phyloP scores from a whole-genome alignment of 2,888 invertebrate species.

The Pemphredon lugubris region DNA sequence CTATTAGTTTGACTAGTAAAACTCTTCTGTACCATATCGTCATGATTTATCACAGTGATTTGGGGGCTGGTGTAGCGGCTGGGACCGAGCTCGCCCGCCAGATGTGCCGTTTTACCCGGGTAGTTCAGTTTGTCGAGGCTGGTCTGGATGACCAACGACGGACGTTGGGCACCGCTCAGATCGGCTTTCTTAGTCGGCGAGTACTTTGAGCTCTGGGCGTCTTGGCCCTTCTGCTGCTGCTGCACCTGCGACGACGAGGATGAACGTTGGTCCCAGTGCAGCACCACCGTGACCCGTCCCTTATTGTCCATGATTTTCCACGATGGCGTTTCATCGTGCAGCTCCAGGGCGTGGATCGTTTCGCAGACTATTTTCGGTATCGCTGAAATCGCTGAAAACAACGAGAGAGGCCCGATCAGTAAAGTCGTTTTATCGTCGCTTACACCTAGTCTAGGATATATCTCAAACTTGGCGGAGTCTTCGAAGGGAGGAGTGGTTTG shows the following conservation, averaged over 20 bases:
- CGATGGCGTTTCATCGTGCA: conserved; percentile 98
- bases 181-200: conserved; percentile 83
- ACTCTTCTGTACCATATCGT: conserved; percentile 86
- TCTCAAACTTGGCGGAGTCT: too few species aligned
- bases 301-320: conserved; percentile 99
- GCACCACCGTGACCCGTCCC: conserved; percentile 97
- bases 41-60: conserved; percentile 97
- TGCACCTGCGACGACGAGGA: conserved; percentile 82
- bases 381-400: conserved; percentile 92
- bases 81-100: conserved; percentile 79
- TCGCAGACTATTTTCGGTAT: conserved; percentile 98
- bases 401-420: background rate
- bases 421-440: background rate
- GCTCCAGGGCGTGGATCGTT: conserved; percentile 96
- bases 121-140: conserved; percentile 86
- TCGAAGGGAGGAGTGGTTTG: too few species aligned
- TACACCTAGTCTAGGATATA: background rate
- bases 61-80: conserved; percentile 87
- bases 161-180: conserved; percentile 83
- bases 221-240: conserved; percentile 83
- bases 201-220: conserved; percentile 81
- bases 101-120: conserved; percentile 79
- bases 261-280: conserved; percentile 97
- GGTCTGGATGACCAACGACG: conserved; percentile 89
- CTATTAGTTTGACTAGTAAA: conserved; percentile 78